Evolutionary conservation across 2,113 vertebrate species (phyloP), one percentile per base, ranked within the genome.

Genomic region (Tamias sibiricus): DNA sequence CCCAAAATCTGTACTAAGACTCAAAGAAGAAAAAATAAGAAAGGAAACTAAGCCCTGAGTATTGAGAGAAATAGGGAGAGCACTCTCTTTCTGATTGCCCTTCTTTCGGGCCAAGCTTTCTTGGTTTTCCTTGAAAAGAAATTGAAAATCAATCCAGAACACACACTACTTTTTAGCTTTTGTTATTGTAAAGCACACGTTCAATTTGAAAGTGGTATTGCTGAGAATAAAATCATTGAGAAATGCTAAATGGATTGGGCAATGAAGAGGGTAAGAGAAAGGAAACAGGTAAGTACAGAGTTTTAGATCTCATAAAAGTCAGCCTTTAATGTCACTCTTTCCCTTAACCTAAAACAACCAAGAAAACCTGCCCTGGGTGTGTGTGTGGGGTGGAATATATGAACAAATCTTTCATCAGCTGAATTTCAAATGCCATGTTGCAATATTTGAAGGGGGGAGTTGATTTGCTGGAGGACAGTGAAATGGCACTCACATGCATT

Each of bases 61-160:
- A 6, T 42, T 49, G n/a, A 79, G 42, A 79, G 54, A 96, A 94
- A 75, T 47, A 88, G 19, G 35, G 47, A 87, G 57, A 94, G 62
- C 44, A 52, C 22, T 82, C 13, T 66, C 32, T 69, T 93, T 93
- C n/a, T 83, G 74, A 62, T 57, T 80, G 88, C 13, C 64, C 22
- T 93, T 89, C 64, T 94, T 92, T 93, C 74, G 12, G 95, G 32
- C 42, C 76, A 92, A 94, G 47, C 17, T 95, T 76, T 90, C 75
- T 90, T 69, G 42, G 32, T 57, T 96, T 96, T 76, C 94, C 77
- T 93, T 97, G 47, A 87, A 96, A 96, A 96, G 87, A 95, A 95
- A 95, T 62, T 92, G 90, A 96, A 96, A 97, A 94, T 95, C 92
- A 97, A 86, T 92, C 42, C 52, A 59, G 82, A 47, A 42, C 16